Conservation (phyloP, 1,140 invertebrate species). For the Triops longicaudatus region DNA sequence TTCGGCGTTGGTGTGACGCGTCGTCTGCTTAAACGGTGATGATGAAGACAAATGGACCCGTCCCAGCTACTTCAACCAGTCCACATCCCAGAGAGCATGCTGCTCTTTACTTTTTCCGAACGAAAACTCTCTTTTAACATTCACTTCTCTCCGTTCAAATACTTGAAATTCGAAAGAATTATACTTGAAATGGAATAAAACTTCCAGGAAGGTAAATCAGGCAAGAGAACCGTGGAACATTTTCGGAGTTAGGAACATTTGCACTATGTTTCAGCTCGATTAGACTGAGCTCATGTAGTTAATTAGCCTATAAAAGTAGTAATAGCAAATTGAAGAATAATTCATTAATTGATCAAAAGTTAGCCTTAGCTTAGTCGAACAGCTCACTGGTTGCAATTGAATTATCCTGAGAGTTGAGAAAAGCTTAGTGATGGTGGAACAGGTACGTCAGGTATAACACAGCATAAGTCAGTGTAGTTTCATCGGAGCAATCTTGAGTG, state of each 20-base stretch:
- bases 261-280: no score
- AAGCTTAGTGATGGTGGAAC: background rate
- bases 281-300: no score
- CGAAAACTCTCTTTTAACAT: background rate
- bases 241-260: no score
- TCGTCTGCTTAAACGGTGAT: conserved; percentile 2
- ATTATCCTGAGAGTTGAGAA: no score
- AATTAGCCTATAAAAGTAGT: no score
- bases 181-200: background rate
- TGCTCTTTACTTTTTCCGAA: background rate
- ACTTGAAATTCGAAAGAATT: background rate
- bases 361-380: no score
- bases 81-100: background rate
- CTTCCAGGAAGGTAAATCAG: no score
- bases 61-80: background rate
- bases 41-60: background rate
- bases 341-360: no score
- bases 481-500: background rate
- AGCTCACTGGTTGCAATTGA: no score
- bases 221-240: no score
- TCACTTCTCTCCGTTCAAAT: background rate
- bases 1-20: background rate
- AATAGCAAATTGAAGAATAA: no score
- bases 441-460: background rate
- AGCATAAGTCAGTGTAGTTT: no score